Evolutionary conservation across 2,113 vertebrate species (phyloP).

Genomic region (Nothocercus julius): DNA sequence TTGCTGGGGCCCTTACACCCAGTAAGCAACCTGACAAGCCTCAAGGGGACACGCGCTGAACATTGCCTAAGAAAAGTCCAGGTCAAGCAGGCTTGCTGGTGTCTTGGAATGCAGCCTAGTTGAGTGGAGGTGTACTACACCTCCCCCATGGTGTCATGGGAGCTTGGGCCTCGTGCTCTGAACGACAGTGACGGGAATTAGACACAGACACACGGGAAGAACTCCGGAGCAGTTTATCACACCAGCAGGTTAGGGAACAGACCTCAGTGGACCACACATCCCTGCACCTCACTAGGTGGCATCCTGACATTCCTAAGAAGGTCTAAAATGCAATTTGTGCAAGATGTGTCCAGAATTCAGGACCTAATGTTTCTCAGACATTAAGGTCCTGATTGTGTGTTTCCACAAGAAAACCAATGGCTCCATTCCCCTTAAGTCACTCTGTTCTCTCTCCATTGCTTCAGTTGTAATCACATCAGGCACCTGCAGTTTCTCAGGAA

Average conservation of each 20-base stretch:
- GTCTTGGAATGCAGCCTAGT: neutral
- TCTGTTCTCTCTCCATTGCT: neutral
- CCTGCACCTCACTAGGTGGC: neutral
- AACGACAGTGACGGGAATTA: too few species aligned
- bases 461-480: neutral
- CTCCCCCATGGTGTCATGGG: neutral
- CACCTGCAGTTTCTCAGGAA: fast-evolving
- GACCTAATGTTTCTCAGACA: neutral
- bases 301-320: too few species aligned
- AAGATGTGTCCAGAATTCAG: fast-evolving
- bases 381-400: neutral
- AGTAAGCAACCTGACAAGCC: neutral
- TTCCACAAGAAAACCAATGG: fast-evolving
- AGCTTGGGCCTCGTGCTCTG: neutral
- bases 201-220: neutral
- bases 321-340: fast-evolving
- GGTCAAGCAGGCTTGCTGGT: neutral
- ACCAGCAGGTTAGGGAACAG: neutral
- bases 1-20: neutral
- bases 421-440: neutral
- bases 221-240: neutral
- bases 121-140: too few species aligned
- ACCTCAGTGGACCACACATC: neutral
- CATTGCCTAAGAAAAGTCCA: neutral
- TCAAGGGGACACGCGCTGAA: neutral